Evolutionary conservation across 2,797 vertebrate genomes (phyloP).

Genomic region (Spheniscus humboldti): DNA sequence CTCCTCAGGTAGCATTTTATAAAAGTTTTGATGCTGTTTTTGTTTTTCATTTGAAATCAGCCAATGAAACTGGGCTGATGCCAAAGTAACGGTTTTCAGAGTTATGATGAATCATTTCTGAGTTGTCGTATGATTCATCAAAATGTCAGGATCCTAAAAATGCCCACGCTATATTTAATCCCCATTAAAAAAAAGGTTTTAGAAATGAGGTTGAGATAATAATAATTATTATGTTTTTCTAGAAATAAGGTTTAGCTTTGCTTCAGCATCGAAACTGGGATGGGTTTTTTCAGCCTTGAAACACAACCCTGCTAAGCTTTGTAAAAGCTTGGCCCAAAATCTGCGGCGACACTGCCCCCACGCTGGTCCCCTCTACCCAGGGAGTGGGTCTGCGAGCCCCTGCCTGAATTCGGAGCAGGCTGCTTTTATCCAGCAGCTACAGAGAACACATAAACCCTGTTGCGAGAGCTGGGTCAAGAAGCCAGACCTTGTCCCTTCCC

Average conservation of each 20-base stretch:
- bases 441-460: neutral
- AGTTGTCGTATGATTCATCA: conserved; percentile 8
- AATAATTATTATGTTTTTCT: neutral
- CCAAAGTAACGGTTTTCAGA: conserved; percentile 61
- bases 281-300: neutral
- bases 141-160: conserved; percentile 45
- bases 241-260: neutral
- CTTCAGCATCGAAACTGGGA: neutral
- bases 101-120: conserved; percentile 63
- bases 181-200: neutral
- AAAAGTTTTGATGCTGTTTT: conserved; percentile 21
- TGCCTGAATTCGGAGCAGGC: neutral
- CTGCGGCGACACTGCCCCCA: neutral
- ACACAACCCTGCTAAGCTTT: neutral
- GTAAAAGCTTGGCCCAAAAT: neutral
- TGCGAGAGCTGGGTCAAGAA: neutral
- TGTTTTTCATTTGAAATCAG: conserved; percentile 36
- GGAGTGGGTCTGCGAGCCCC: neutral
- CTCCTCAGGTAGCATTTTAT: neutral
- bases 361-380: fast-evolving
- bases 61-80: conserved; percentile 23
- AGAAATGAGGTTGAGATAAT: neutral
- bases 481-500: neutral
- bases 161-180: neutral
- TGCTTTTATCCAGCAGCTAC: neutral